These are phyloP conservation scores for Neuroscelio doddi DNA, from an alignment of 2,888 invertebrate genomes.

Conservation along the genomic window DNA sequence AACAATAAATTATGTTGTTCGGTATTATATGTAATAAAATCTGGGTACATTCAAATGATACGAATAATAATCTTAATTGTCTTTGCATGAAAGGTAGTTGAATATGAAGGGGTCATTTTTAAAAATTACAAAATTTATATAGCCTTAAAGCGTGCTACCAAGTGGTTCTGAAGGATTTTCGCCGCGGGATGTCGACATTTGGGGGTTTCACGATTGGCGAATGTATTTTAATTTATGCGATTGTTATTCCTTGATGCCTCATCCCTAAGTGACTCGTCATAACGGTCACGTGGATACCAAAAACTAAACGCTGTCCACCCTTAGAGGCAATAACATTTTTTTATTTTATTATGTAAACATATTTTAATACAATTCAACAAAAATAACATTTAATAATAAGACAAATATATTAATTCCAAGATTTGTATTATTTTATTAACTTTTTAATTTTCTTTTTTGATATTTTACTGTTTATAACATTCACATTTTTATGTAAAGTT, in stretches of 20 bases:
- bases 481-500: no score
- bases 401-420: no score
- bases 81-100: not conserved
- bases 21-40: not conserved
- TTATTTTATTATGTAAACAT: no score
- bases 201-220: slow-evolving; percentile 34
- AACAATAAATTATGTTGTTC: no score
- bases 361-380: no score
- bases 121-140: slow-evolving; percentile 62
- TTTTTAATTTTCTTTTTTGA: no score
- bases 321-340: no score
- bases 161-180: slow-evolving; percentile 58
- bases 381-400: no score
- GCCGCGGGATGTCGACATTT: slow-evolving; percentile 54
- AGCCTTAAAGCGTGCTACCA: slow-evolving; percentile 58
- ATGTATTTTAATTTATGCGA: slow-evolving; percentile 39
- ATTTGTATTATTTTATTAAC: no score
- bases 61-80: not conserved
- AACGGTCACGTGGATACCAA: slow-evolving; percentile 36
- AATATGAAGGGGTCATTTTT: slow-evolving; percentile 51
- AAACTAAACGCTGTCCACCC: not conserved
- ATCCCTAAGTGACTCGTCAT: slow-evolving; percentile 42
- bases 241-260: slow-evolving; percentile 37
- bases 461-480: no score
- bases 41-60: no score